Evolutionary conservation across 2,888 invertebrate genomes (phyloP), one percentile per base, ranked within the genome.

Genomic region (Macrosoma leucophasiata): DNA sequence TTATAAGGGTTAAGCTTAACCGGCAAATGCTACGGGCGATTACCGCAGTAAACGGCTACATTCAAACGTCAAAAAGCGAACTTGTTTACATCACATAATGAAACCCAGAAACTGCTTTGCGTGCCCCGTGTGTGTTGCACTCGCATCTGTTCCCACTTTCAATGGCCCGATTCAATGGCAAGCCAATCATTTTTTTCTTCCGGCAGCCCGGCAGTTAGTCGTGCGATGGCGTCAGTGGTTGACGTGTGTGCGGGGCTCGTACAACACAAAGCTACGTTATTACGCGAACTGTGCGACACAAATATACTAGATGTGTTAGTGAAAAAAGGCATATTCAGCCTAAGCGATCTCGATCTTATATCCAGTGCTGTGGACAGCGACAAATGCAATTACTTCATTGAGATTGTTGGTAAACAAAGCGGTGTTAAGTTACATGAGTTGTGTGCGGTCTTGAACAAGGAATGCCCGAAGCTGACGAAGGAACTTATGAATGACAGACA

Each of bases 401-500:
- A 88, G 52, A 75, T 87, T 73, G 87, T 88, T 65, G 76, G 88
- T 70, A 87, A 88, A 77, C 87, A 85, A 72, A 87, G 85, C 62
- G 84, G 85, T 55, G 81, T 72, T 36, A 87, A 86, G 70, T 86
- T 88, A 50, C 85, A 86, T 58, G 88, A 88, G 58, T 86, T 88
- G 62, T 88, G 88, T 62, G 72, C 85, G 56, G 87, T 88, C 54
- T 70, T 88, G 55, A 86, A 86, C 54, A 86, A 84, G 68, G 88
- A 88, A 69, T 88, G 88, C 55, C 88, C 88, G 27, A 87, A 87
- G 73, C 68, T 88, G 63, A 84, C 87, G 41, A 87, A 87, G 79
- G 88, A 88, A 62, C 75, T 88, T 54, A 79, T 86, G 66, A 87
- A 87, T 68, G 88, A 88, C 62, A 85, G 85, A 51, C 82, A 87